A percentile compares a stretch with the other conserved stretches of the same genome.
Evolutionary conservation across 2,888 invertebrate genomes (phyloP).

Genomic region (Chironomus tentans): DNA sequence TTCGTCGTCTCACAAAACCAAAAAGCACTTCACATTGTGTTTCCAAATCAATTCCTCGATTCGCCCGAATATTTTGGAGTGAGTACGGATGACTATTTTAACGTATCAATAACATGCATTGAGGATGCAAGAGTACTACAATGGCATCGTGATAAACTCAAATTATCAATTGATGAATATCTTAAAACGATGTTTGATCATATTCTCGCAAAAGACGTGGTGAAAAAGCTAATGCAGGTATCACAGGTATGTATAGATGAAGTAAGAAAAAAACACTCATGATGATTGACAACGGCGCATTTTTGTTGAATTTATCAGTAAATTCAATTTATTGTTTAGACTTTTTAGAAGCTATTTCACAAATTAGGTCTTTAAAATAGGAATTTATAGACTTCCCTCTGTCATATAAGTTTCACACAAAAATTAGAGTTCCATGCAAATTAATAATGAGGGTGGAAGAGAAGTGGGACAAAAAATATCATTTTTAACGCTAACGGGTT

Average conservation of each 20-base stretch:
- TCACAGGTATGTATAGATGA: conserved; percentile 36
- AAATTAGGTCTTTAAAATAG: too few species aligned
- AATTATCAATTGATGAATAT: conserved; percentile 73
- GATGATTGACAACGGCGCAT: neutral
- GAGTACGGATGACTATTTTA: conserved; percentile 76
- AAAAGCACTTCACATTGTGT: conserved; percentile 73
- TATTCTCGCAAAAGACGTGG: conserved; percentile 74
- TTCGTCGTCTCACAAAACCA: conserved; percentile 78
- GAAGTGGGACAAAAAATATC: too few species aligned
- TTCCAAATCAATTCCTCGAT: conserved; percentile 79
- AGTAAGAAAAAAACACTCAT: conserved; percentile 7
- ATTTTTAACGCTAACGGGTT: too few species aligned
- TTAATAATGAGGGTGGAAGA: too few species aligned
- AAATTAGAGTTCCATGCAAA: too few species aligned
- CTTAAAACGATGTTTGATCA: conserved; percentile 79
- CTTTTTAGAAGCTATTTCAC: too few species aligned
- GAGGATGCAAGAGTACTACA: conserved; percentile 73
- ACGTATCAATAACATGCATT: conserved; percentile 81
- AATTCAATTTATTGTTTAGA: too few species aligned
- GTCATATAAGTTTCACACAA: too few species aligned
- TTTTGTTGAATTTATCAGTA: too few species aligned
- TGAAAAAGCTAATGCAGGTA: conserved; percentile 80
- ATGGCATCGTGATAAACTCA: conserved; percentile 79
- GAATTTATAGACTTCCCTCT: too few species aligned
- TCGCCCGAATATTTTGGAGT: conserved; percentile 87